These are phyloP conservation scores for Apocheima hispidaria DNA, from an alignment of 2,888 invertebrate genomes.

Conservation along the genomic window DNA sequence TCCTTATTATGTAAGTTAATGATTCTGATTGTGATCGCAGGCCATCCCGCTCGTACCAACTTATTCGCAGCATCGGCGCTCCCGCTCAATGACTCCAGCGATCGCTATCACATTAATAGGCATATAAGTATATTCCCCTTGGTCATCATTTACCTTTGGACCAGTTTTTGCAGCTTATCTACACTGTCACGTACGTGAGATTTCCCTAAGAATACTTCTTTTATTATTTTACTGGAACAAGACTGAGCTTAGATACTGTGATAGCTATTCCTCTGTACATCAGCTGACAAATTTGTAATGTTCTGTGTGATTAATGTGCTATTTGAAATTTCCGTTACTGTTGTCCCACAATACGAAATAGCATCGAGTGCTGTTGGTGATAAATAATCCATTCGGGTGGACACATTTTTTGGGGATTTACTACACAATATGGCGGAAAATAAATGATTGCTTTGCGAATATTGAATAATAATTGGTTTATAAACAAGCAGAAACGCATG, in stretches of 20 bases:
- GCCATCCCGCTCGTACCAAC: no score
- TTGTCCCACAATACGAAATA: conserved; percentile 52
- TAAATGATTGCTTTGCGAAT: conserved; percentile 27
- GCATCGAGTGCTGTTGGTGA: conserved; percentile 42
- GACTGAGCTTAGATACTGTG: conserved; percentile 14
- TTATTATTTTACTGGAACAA: no score
- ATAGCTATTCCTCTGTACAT: conserved; percentile 1
- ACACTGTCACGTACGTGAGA: no score
- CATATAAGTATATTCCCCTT: no score
- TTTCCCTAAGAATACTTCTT: no score
- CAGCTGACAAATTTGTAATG: conserved; percentile 68
- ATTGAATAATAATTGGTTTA: conserved; percentile 18
- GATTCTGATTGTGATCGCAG: no score
- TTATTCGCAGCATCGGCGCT: no score
- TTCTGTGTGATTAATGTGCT: conserved; percentile 67
- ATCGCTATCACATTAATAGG: no score
- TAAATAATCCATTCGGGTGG: conserved; percentile 44
- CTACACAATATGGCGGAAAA: conserved; percentile 25
- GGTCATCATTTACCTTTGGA: no score
- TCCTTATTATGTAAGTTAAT: no score
- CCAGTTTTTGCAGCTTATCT: no score
- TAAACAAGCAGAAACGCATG: background rate
- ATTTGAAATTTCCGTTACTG: conserved; percentile 68
- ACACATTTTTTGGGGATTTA: conserved; percentile 29
- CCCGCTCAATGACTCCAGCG: no score